Evolutionary conservation across 2,888 invertebrate genomes (phyloP).

Genomic region (Labia minor): DNA sequence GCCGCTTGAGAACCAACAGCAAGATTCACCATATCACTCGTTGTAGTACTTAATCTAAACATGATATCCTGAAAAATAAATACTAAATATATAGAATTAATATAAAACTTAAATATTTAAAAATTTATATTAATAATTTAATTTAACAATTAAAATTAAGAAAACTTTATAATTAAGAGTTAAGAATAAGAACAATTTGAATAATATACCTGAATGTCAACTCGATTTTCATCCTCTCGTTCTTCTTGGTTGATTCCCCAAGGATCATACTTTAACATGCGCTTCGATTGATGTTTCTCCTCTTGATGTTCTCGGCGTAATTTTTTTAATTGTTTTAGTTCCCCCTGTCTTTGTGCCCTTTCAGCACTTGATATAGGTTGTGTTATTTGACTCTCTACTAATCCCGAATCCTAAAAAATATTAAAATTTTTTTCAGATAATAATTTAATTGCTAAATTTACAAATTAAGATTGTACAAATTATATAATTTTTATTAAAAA

Average conservation of each 20-base stretch:
- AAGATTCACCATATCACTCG: constrained; percentile 36
- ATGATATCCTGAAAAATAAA: constrained; percentile 32
- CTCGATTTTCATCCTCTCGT: constrained; percentile 40
- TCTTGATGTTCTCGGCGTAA: constrained; percentile 63
- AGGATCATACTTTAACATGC: constrained; percentile 60
- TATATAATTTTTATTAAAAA: too few relatives aligned
- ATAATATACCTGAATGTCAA: constrained; percentile 40
- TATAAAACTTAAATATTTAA: too few relatives aligned
- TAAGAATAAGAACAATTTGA: too few relatives aligned
- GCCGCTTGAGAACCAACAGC: constrained; percentile 52
- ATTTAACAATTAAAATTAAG: too few relatives aligned
- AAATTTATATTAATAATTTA: constrained; percentile 37
- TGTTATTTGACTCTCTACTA: constrained; percentile 37
- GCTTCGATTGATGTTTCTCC: constrained; percentile 57
- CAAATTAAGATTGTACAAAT: constrained; percentile 14
- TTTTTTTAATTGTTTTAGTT: constrained; percentile 73
- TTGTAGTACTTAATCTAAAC: constrained; percentile 5
- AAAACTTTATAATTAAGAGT: too few relatives aligned
- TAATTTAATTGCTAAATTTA: too few relatives aligned
- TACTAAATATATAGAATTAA: neutral
- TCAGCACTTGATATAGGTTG: constrained; percentile 48
- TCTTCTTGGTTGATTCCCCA: constrained; percentile 56
- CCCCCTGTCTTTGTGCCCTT: constrained; percentile 73
- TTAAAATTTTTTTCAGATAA: neutral
- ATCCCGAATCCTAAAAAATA: constrained; percentile 47